Conservation (phyloP, 2,888 invertebrate genomes). For the Anodontia alba region DNA sequence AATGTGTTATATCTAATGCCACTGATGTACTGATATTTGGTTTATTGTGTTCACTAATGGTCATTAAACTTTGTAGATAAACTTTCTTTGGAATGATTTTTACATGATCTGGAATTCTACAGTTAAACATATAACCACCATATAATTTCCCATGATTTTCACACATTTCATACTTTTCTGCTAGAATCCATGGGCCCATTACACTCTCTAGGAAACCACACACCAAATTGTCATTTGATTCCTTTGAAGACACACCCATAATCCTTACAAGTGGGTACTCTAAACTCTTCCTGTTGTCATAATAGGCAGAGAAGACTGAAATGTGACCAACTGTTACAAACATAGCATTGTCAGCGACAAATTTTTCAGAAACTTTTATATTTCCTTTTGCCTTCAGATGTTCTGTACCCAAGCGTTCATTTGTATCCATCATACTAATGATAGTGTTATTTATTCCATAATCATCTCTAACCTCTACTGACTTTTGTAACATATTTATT, state of each 20-base stretch:
- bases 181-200: slow-evolving; percentile 49
- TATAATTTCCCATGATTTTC: slow-evolving; percentile 82
- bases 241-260: slow-evolving; percentile 50
- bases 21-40: background rate
- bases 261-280: slow-evolving; percentile 59
- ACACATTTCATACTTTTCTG: slow-evolving; percentile 80
- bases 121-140: slow-evolving; percentile 82
- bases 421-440: background rate
- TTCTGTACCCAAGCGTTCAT: too few relatives aligned
- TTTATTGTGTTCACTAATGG: background rate
- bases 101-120: slow-evolving; percentile 71
- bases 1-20: background rate
- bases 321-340: slow-evolving; percentile 58
- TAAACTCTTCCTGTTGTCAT: slow-evolving; percentile 66
- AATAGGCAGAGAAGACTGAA: slow-evolving; percentile 74
- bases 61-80: slow-evolving; percentile 23
- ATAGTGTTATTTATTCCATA: background rate
- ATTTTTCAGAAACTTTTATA: background rate
- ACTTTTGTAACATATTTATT: background rate
- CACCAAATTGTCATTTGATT: slow-evolving; percentile 56
- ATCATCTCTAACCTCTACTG: background rate
- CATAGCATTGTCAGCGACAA: background rate
- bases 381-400: background rate
- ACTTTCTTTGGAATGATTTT: slow-evolving; percentile 41
- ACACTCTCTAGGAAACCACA: slow-evolving; percentile 62